Evolutionary conservation across 1,140 invertebrate genomes (phyloP).

Genomic region (Artemia franciscana): DNA sequence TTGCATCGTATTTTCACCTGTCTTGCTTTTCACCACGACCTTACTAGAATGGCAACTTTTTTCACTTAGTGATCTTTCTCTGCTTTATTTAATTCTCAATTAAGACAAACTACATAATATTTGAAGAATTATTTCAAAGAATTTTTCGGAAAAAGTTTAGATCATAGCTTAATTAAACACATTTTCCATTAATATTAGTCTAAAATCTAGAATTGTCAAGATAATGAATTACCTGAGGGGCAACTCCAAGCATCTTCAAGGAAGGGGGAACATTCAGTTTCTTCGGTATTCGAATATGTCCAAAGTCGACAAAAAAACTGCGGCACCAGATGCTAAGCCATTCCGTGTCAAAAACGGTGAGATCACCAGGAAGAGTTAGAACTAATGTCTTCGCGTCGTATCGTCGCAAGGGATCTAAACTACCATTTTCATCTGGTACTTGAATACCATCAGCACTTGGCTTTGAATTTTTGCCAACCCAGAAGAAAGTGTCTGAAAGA

Average conservation of each 20-base stretch:
- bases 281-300: slow-evolving; percentile 48
- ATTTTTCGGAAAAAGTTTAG: too few relatives aligned
- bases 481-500: slow-evolving; percentile 63
- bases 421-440: slow-evolving; percentile 69
- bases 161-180: too few relatives aligned
- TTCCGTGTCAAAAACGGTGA: slow-evolving; percentile 58
- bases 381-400: slow-evolving; percentile 68
- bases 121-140: too few relatives aligned
- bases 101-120: too few relatives aligned
- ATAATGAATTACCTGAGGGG: slow-evolving; percentile 52
- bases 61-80: too few relatives aligned
- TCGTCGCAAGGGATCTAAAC: slow-evolving; percentile 41
- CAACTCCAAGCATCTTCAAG: slow-evolving; percentile 71
- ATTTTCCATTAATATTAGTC: too few relatives aligned
- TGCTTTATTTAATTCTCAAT: too few relatives aligned
- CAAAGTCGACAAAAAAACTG: slow-evolving; percentile 72
- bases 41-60: too few relatives aligned
- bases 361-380: slow-evolving; percentile 48
- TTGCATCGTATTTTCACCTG: too few relatives aligned
- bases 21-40: too few relatives aligned
- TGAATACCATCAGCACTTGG: slow-evolving; percentile 51
- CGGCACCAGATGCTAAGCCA: slow-evolving; percentile 69
- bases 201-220: too few relatives aligned
- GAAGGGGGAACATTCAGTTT: slow-evolving; percentile 63
- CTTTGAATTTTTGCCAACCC: slow-evolving; percentile 48